These are phyloP conservation scores for Acholoe squamosa DNA, from an alignment of 2,888 invertebrate species.

Conservation along the genomic window DNA sequence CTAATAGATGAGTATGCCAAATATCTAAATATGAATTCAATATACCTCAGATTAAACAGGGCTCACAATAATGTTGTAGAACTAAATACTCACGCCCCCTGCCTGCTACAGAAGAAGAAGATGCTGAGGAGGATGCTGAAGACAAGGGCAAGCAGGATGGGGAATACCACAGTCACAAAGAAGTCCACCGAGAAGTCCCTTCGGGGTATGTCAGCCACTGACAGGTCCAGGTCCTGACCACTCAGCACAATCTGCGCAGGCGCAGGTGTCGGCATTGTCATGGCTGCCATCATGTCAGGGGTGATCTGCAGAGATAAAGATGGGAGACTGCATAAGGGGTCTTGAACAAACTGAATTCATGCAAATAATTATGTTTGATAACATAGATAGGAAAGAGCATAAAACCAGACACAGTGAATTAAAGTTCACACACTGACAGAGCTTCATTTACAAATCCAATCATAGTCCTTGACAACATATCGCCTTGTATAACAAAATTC, in stretches of 20 bases:
- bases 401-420: too few species aligned
- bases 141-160: slow-evolving; percentile 57
- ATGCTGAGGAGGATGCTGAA: slow-evolving; percentile 49
- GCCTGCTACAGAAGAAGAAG: slow-evolving; percentile 52
- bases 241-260: background rate
- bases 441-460: too few species aligned
- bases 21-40: too few species aligned
- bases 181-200: slow-evolving; percentile 48
- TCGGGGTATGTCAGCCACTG: background rate
- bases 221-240: slow-evolving; percentile 38
- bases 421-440: too few species aligned
- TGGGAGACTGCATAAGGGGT: too few species aligned
- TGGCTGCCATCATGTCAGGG: slow-evolving; percentile 17
- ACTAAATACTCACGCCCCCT: slow-evolving; percentile 60
- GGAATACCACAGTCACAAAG: slow-evolving; percentile 54
- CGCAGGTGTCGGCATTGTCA: background rate
- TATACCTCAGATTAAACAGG: background rate
- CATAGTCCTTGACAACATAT: too few species aligned
- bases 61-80: background rate
- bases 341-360: too few species aligned
- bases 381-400: too few species aligned
- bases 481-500: too few species aligned
- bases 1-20: too few species aligned
- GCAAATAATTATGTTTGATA: too few species aligned
- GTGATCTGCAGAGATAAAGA: too few species aligned